Base-by-base conservation (phyloP, 2,797 vertebrate species). In the Syngnathus rostellatus region DNA sequence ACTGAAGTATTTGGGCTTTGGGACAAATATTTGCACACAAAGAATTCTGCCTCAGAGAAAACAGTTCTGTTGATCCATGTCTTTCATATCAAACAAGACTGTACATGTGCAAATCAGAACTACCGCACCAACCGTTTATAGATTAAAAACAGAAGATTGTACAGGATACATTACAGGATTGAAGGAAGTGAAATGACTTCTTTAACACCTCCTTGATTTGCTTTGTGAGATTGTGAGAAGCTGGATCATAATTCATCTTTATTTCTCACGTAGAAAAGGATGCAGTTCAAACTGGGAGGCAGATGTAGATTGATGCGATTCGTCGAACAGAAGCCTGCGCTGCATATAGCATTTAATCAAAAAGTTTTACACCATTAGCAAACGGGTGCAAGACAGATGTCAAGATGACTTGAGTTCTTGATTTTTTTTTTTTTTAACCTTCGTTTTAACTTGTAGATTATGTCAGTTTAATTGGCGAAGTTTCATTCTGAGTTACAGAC, bases 221-320 rank as follows among this genome's bases (percentile, higher is more conserved):
- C 51, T 57, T 71, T 40, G 19, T 66, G 55, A 63, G 70, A 46
- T 77, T 55, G 14, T 45, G 31, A 51, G 71, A 65, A 67, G 54
- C 72, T 68, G 77, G 66, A 66, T 72, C 75, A 72, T 64, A 23
- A 81, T 84, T 81, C 67, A 82, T 81, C 67, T 67, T 78, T 72
- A 76, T 70, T 64, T 64, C 70, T 72, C 77, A 77, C 73, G 78
- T 80, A 79, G 77, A 72, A 76, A 68, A 77, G 72, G 72, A 78
- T 72, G 82, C 72, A 68, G 76, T 77, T 84, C 70, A 77, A 77
- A 77, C 75, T 70, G 75, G 71, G 83, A 69, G 73, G 68, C 79
- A 85, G 83, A 86, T 85, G 67, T 61, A 82, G 81, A 84, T 73
- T 82, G 74, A 81, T 83, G 72, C 74, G 72, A 83, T 83, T 76